Percentiles rank a stretch among this genome's conserved stretches.
These are phyloP conservation scores for Paramuricea clavata DNA, from an alignment of 92 coral and sea anemone species.

Conservation along the genomic window DNA sequence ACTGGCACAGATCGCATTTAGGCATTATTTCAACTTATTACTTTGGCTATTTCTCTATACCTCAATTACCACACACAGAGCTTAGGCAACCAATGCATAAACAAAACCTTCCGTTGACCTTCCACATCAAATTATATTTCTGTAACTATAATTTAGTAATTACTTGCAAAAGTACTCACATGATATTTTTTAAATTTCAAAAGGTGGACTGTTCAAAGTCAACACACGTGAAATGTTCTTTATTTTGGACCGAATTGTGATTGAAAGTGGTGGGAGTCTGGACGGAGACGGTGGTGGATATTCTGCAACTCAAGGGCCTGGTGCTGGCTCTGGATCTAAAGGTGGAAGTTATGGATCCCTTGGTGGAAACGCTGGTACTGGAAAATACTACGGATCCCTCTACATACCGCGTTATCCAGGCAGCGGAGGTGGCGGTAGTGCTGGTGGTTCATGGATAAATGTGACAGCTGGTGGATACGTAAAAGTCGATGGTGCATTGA, in stretches of 20 bases:
- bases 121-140: not conserved
- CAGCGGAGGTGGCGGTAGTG: slow-evolving; percentile 94
- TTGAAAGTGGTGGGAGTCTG: slow-evolving; percentile 83
- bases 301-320: slow-evolving; percentile 81
- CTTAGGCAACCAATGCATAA: too few species aligned
- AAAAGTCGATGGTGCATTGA: slow-evolving; percentile 78
- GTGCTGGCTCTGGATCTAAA: slow-evolving; percentile 70
- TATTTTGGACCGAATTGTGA: slow-evolving; percentile 73
- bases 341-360: slow-evolving; percentile 94
- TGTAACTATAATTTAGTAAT: not conserved
- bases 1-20: too few species aligned
- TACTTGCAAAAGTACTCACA: not conserved
- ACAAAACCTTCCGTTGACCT: too few species aligned
- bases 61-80: too few species aligned
- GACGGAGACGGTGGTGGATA: slow-evolving; percentile 87
- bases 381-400: slow-evolving; percentile 83
- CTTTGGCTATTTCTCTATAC: too few species aligned
- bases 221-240: slow-evolving; percentile 74
- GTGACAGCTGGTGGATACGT: slow-evolving; percentile 76
- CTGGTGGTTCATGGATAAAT: slow-evolving; percentile 96
- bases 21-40: too few species aligned
- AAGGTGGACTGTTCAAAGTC: slow-evolving; percentile 81
- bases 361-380: slow-evolving; percentile 76
- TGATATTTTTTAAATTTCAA: slow-evolving; percentile 5
- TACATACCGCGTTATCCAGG: slow-evolving; percentile 87